phyloP scores from a whole-genome alignment of 2,113 vertebrate genomes.

The Platanista minor region DNA sequence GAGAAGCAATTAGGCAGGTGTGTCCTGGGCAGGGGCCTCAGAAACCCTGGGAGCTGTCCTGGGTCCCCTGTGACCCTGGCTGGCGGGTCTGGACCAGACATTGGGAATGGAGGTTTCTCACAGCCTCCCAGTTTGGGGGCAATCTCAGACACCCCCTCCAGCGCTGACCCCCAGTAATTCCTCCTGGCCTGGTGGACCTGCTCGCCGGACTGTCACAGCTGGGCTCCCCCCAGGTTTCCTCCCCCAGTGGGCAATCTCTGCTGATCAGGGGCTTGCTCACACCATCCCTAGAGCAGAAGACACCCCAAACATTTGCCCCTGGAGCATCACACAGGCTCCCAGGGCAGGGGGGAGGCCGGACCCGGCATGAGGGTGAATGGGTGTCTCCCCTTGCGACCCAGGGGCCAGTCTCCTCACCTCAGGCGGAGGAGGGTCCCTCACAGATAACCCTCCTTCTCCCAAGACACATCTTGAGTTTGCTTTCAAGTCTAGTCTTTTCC shows the following conservation, averaged over 20 bases:
- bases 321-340: neutral
- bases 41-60: neutral
- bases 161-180: rapidly evolving
- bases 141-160: neutral
- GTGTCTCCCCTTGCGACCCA: neutral
- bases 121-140: neutral
- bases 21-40: neutral
- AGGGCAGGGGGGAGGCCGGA: rapidly evolving
- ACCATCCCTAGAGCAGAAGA: neutral
- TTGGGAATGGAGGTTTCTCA: neutral
- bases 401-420: too few relatives aligned
- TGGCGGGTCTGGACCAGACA: rapidly evolving
- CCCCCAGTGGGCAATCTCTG: neutral
- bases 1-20: neutral
- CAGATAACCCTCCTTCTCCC: neutral
- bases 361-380: too few relatives aligned
- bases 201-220: rapidly evolving
- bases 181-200: neutral
- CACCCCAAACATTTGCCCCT: neutral
- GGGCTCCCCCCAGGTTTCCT: neutral
- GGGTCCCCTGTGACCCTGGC: neutral
- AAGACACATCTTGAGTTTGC: neutral
- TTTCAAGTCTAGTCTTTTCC: neutral
- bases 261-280: neutral
- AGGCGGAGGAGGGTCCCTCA: neutral